A percentile compares a stretch with the other conserved stretches of the same genome.
Conservation (phyloP, 2,888 invertebrate species). For the Incurvaria masculella region DNA sequence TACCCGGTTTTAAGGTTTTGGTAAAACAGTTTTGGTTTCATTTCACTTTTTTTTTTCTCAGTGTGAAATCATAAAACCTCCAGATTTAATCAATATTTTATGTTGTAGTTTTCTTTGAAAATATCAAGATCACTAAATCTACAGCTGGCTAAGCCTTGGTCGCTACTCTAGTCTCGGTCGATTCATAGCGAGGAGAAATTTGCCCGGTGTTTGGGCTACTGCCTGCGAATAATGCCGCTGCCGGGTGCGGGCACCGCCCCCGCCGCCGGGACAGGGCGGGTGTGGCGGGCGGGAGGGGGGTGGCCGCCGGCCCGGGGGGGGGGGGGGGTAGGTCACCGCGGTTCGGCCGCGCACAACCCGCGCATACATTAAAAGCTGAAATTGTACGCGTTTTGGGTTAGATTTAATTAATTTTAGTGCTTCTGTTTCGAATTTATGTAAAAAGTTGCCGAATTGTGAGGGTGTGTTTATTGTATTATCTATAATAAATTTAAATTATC, state of each 20-base stretch:
- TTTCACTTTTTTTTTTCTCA: too few relatives aligned
- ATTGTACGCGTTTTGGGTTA: background rate
- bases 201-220: background rate
- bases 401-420: background rate
- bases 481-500: too few relatives aligned
- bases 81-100: too few relatives aligned
- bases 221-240: background rate
- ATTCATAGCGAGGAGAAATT: background rate
- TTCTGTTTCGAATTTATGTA: too few relatives aligned
- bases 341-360: background rate
- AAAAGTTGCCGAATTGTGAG: too few relatives aligned
- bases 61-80: too few relatives aligned
- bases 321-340: background rate
- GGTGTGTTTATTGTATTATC: too few relatives aligned
- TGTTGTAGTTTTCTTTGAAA: too few relatives aligned
- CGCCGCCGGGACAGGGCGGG: background rate
- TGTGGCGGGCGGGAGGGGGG: background rate
- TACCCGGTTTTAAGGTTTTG: too few relatives aligned
- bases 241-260: background rate
- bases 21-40: too few relatives aligned
- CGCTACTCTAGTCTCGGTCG: background rate
- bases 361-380: background rate
- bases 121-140: too few relatives aligned
- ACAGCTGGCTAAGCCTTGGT: background rate
- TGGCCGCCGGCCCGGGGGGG: too few relatives aligned